A percentile compares a stretch with the other conserved stretches of the same genome.
Evolutionary conservation across 2,888 invertebrate species (phyloP).

Genomic region (Pogonocherus hispidulus): DNA sequence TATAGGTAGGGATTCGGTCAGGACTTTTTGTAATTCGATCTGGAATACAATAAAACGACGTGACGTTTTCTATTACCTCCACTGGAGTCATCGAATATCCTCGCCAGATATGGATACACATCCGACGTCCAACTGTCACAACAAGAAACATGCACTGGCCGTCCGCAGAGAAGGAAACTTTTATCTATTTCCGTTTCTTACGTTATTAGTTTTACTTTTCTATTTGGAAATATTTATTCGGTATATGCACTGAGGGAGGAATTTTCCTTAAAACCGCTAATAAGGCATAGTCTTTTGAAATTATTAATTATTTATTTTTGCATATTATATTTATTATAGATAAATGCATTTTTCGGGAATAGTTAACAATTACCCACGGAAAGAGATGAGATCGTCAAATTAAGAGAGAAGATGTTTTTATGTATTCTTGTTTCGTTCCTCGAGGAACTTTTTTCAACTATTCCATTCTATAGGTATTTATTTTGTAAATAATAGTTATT

Average conservation of each 20-base stretch:
- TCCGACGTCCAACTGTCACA: slow-evolving; percentile 30
- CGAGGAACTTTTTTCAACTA: too few species aligned
- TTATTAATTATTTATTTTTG: too few species aligned
- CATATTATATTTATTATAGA: too few species aligned
- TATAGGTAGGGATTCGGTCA: slow-evolving; percentile 42
- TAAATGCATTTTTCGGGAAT: too few species aligned
- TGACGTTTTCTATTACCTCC: slow-evolving; percentile 47
- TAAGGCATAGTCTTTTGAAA: too few species aligned
- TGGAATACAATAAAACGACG: slow-evolving; percentile 48
- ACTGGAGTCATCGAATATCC: slow-evolving; percentile 39
- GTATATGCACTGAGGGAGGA: background rate
- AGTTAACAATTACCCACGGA: too few species aligned
- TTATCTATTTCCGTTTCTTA: background rate
- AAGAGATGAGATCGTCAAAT: too few species aligned
- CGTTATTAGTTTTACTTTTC: background rate
- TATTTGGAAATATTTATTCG: background rate
- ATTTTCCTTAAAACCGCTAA: too few species aligned
- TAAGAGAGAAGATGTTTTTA: too few species aligned
- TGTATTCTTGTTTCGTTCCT: too few species aligned
- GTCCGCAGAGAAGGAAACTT: background rate
- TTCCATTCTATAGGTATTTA: too few species aligned
- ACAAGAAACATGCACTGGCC: slow-evolving; percentile 10
- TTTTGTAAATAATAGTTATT: too few species aligned
- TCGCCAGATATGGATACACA: slow-evolving; percentile 40
- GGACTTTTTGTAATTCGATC: slow-evolving; percentile 43